Evolutionary conservation across 2,888 invertebrate genomes (phyloP), one percentile per base, ranked within the genome.

Genomic region (Pyralis farinalis): DNA sequence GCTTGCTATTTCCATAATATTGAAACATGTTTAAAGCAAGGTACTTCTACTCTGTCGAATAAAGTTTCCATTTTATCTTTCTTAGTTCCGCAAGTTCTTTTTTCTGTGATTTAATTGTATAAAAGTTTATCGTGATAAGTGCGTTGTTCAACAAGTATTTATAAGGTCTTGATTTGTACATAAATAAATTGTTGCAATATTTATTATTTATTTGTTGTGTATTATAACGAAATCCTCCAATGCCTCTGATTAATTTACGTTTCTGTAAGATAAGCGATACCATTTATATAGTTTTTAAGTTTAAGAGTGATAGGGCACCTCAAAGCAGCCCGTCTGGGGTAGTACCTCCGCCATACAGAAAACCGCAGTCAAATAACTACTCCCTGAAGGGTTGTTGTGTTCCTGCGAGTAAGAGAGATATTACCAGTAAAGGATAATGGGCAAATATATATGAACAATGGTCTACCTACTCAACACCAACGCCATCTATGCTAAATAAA

Each of bases 91-190:
- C 27, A 43, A 40, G 40, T 29, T 27, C 2, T 16, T 43, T 46
- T 49, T 64, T 71, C 83, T 84, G 83, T 84, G 84, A 84, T 84
- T 68, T 76, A 71, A 68, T 64, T 71, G 62, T 73, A 63, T 67
- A 67, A 67, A 57, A 37, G 35, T 25, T 35, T 12, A 34, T 35
- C 12, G 32, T 36, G 31, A 30, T 34, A 34, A 38, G 33, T 30
- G 12, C 37, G 16, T 20, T 8, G 33, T 33, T 33, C 27, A 39
- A 53, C 45, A 47, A 51, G 35, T 34, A 49, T 40, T 47, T 47
- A 35, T 48, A 47, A 41, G 39, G 37, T 33, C 27, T 27, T 32
- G 5, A 38, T 33, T 25, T 22, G 16, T 30, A 30, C 30, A 30
- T 30, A 70, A 72, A 76, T 71, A 71, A 71, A 74, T 42, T 60